Conservation (phyloP, 1,140 invertebrate genomes). For the Anoplophora glabripennis region DNA sequence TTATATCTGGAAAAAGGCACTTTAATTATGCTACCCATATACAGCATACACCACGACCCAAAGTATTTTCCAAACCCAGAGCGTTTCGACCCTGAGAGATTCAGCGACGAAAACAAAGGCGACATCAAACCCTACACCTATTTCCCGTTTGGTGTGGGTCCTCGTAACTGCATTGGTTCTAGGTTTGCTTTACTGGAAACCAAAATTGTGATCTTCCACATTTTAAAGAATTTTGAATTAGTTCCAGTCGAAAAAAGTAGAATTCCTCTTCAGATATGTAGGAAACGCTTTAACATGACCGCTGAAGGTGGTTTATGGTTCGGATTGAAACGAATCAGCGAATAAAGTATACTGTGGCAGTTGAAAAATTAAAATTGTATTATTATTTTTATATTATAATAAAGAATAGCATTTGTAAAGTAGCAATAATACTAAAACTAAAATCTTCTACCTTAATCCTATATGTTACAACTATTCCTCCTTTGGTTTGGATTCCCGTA, state of each 20-base stretch:
- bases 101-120: slow-evolving; percentile 44
- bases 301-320: too few species aligned
- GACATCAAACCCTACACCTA: slow-evolving; percentile 47
- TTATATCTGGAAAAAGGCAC: slow-evolving; percentile 21
- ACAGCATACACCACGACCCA: slow-evolving; percentile 49
- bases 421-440: too few species aligned
- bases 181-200: slow-evolving; percentile 35
- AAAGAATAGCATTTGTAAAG: too few species aligned
- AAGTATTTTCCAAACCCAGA: slow-evolving; percentile 51
- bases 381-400: too few species aligned
- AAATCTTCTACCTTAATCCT: too few species aligned
- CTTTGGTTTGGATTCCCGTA: slow-evolving; percentile 56
- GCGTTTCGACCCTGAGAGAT: slow-evolving; percentile 52
- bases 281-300: too few species aligned
- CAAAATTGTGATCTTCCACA: slow-evolving; percentile 41
- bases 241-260: slow-evolving; percentile 29
- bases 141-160: slow-evolving; percentile 57
- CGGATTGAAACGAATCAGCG: too few species aligned
- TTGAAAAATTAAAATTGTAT: too few species aligned
- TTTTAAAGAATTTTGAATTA: slow-evolving; percentile 37
- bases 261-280: slow-evolving; percentile 18
- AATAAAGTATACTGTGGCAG: too few species aligned
- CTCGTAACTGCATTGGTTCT: slow-evolving; percentile 44
- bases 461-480: slow-evolving; percentile 53
- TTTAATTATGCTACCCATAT: slow-evolving; percentile 44